Evolutionary conservation across 2,113 vertebrate genomes (phyloP), one percentile per base, ranked within the genome.

Genomic region (Aptenodytes forsteri): DNA sequence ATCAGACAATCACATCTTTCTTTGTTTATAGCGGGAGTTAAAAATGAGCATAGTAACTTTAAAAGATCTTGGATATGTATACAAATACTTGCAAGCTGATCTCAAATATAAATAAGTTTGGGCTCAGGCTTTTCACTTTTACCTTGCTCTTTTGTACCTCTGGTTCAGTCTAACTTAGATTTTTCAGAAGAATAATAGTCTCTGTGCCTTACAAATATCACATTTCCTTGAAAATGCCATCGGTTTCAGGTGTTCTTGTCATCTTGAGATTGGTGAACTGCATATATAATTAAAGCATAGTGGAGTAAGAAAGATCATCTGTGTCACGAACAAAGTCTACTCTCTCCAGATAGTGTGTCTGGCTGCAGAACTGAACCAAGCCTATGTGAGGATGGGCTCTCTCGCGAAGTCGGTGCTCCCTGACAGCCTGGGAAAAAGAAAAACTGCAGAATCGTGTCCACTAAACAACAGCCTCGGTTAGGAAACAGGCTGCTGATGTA

Each of bases 331-430:
- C 38, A 50, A 75, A 50, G 20, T 40, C 62, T 62, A 2, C 1
- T 1, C 13, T 67, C n/a, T 84, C 36, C 42, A 56, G 40, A 27
- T 56, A 32, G 27, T 1, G 7, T n/a, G 36, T 65, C 26, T 72
- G 32, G 47, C 52, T 42, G 46, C 7, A 46, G 61, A 83, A 85
- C 44, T 52, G 26, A 85, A 49, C 6, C 11, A 30, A 61, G 9
- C 6, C 3, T 18, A 6, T 8, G 19, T 40, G 34, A 80, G 47
- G 34, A 32, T 52, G 52, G 23, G 7, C 2, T 29, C 5, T 66
- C 25, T 69, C 1, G 0, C 10, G 26, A 76, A 18, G 27, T 7
- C 0, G 0, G 15, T 69, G 32, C 21, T 82, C 23, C 30, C 21
- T 75, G 61, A 36, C 25, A 61, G 40, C 26, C 46, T 30, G 6